phyloP scores from a whole-genome alignment of 2,888 invertebrate genomes.

The Drosophila prolongata region DNA sequence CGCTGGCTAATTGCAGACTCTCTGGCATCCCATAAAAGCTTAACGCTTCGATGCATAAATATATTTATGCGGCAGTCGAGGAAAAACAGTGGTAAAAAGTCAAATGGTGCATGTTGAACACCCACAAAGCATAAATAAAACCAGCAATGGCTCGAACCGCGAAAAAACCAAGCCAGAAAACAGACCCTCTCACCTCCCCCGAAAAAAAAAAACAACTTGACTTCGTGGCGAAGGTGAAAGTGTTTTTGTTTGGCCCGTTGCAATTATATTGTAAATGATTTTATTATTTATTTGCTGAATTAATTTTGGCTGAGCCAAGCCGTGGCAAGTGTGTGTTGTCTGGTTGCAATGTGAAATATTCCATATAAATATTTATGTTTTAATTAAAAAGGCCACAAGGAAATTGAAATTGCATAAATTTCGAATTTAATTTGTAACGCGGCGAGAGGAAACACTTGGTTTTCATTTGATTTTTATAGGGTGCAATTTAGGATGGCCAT shows the following conservation, averaged over 20 bases:
- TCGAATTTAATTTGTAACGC: conserved; percentile 55
- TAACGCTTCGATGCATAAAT: conserved; percentile 61
- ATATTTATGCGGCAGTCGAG: conserved; percentile 53
- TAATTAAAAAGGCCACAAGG: conserved; percentile 76
- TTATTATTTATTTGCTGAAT: conserved; percentile 78
- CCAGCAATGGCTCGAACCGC: conserved; percentile 57
- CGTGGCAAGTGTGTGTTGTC: conserved; percentile 34
- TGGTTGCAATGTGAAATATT: conserved; percentile 60
- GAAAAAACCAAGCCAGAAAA: conserved; percentile 21
- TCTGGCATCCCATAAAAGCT: conserved; percentile 57
- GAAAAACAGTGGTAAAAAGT: conserved; percentile 72
- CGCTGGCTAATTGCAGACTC: conserved; percentile 65
- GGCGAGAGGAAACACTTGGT: conserved; percentile 46
- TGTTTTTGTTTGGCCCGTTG: conserved; percentile 59
- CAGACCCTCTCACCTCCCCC: conserved; percentile 1
- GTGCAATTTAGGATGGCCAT: conserved; percentile 66
- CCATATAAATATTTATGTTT: conserved; percentile 78
- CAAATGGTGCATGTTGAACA: conserved; percentile 76
- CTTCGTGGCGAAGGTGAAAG: conserved; percentile 73
- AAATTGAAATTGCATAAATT: conserved; percentile 70
- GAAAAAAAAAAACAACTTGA: conserved; percentile 2
- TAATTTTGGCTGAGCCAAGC: conserved; percentile 58
- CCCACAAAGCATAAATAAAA: conserved; percentile 78
- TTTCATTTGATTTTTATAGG: conserved; percentile 63
- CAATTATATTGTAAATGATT: conserved; percentile 80